Evolutionary conservation across 2,113 vertebrate genomes (phyloP).

Genomic region (Cnemophilus loriae): DNA sequence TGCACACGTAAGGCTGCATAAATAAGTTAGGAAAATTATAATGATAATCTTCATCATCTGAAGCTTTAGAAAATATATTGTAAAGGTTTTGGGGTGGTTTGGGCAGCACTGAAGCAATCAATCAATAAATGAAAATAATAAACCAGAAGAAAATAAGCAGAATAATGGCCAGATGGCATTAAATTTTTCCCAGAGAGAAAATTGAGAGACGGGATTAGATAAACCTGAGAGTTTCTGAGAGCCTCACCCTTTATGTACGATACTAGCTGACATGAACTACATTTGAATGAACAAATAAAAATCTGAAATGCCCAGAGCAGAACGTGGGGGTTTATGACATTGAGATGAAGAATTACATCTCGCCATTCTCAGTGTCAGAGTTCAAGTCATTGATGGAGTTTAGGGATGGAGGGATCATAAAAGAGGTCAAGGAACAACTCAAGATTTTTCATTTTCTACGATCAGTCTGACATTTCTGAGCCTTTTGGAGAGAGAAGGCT

Average conservation of each 20-base stretch:
- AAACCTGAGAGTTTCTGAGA: not conserved
- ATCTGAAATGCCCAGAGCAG: not conserved
- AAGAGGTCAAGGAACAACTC: slow-evolving; percentile 38
- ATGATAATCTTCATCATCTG: not conserved
- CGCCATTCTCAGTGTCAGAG: not conserved
- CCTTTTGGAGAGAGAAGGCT: not conserved
- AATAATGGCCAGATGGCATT: not conserved
- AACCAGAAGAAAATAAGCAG: not conserved
- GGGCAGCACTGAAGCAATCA: not conserved
- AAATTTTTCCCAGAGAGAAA: not conserved
- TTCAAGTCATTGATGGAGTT: slow-evolving; percentile 48
- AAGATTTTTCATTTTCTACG: slow-evolving; percentile 24
- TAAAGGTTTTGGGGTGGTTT: not conserved
- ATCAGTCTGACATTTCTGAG: not conserved
- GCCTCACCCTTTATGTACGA: not conserved
- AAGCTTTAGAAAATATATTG: not conserved
- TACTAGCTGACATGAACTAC: not conserved
- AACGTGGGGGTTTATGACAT: not conserved
- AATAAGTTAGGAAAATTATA: not conserved
- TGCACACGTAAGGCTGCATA: not conserved
- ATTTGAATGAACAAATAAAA: not conserved
- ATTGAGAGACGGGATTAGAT: not conserved
- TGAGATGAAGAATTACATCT: slow-evolving; percentile 40
- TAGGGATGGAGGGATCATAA: slow-evolving; percentile 12
- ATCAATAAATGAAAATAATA: not conserved